Conservation (phyloP, 2,888 invertebrate genomes). For the Callimorpha dominula region DNA sequence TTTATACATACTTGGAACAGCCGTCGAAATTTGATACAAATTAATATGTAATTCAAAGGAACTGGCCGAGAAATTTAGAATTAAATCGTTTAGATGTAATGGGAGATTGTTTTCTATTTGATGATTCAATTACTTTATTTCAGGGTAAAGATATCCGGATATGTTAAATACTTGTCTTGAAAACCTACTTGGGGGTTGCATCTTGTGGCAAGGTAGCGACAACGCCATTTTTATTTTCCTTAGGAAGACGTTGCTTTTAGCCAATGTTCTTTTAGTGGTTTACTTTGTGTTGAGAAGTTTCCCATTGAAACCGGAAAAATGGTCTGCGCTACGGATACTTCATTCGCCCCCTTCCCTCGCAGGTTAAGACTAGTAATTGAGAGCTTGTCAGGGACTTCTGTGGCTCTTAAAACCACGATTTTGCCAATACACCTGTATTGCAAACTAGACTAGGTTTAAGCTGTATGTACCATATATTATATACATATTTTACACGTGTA, state of each 20-base stretch:
- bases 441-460: not conserved
- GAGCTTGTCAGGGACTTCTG: not conserved
- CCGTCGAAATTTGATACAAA: not conserved
- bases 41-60: constrained; percentile 1
- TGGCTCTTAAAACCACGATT: not conserved
- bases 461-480: not conserved
- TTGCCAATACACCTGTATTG: not conserved
- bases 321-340: not conserved
- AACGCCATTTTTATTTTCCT: too few relatives aligned
- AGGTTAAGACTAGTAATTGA: not conserved
- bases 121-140: not conserved
- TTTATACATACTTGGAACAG: not conserved
- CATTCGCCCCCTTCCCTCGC: not conserved
- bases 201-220: too few relatives aligned
- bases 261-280: too few relatives aligned
- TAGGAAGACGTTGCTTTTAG: too few relatives aligned
- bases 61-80: not conserved
- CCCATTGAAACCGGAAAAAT: not conserved
- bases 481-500: not conserved
- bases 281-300: not conserved
- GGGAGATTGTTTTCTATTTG: not conserved
- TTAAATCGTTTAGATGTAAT: not conserved
- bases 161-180: too few relatives aligned
- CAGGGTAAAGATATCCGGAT: too few relatives aligned
- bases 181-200: too few relatives aligned